These are phyloP conservation scores for Phytoseiulus persimilis DNA, from an alignment of 2,888 invertebrate genomes.

Conservation along the genomic window DNA sequence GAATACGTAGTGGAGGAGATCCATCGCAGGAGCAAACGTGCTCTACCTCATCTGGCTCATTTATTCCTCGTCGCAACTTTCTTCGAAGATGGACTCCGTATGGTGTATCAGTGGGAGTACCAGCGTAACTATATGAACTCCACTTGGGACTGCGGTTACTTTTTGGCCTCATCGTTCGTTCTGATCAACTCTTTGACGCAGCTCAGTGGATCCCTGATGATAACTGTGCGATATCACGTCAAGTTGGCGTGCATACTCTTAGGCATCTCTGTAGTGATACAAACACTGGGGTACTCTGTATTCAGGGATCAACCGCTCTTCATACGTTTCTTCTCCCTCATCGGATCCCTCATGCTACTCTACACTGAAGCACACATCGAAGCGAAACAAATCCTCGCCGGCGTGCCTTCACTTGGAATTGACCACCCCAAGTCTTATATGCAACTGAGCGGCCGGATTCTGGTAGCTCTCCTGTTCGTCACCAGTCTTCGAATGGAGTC, in stretches of 20 bases:
- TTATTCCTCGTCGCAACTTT: neutral
- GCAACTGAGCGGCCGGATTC: constrained; percentile 83
- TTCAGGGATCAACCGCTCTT: neutral
- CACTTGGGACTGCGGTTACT: neutral
- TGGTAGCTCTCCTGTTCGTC: constrained; percentile 95
- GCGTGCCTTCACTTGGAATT: constrained; percentile 55
- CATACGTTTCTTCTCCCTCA: constrained; percentile 63
- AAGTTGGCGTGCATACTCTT: neutral
- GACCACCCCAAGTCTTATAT: constrained; percentile 94
- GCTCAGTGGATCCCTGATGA: neutral
- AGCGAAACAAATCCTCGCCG: constrained; percentile 87
- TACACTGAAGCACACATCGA: constrained; percentile 86
- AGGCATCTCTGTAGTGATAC: neutral
- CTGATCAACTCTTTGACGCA: neutral
- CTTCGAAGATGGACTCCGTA: neutral
- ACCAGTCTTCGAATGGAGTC: constrained; percentile 86
- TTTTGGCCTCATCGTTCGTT: neutral
- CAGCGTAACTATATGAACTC: neutral
- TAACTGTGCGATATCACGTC: neutral
- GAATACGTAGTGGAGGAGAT: neutral
- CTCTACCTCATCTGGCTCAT: neutral
- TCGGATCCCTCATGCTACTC: constrained; percentile 85
- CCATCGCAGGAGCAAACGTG: neutral
- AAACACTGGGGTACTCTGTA: neutral
- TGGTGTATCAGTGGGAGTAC: neutral